These are phyloP conservation scores for Silurus asotus DNA, from an alignment of 2,113 vertebrate species.

Conservation along the genomic window DNA sequence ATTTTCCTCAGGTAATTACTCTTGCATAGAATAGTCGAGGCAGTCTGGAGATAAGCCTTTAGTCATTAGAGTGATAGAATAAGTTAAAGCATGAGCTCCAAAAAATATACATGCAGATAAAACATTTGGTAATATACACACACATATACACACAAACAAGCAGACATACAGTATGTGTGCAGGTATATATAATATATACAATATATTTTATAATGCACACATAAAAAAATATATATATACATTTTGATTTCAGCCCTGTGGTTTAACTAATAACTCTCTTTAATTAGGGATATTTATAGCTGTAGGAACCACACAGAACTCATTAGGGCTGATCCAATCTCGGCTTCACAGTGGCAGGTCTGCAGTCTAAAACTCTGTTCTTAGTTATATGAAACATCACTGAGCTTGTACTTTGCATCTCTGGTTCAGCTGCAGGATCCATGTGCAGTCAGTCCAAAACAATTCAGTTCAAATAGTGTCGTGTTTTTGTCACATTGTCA, in stretches of 20 bases:
- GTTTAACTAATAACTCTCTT: neutral
- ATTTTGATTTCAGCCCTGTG: neutral
- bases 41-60: slow-evolving; percentile 41
- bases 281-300: neutral
- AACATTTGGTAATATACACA: neutral
- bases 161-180: no score
- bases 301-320: neutral
- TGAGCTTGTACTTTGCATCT: no score
- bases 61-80: slow-evolving; percentile 41
- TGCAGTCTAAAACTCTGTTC: neutral
- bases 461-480: neutral
- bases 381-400: neutral
- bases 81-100: slow-evolving; percentile 20
- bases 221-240: neutral
- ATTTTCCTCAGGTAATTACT: slow-evolving; percentile 54
- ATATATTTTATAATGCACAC: no score
- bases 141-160: no score
- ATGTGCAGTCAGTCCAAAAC: neutral
- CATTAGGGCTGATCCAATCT: neutral
- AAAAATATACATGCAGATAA: slow-evolving; percentile 31
- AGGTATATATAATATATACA: no score
- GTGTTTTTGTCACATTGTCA: neutral
- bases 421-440: neutral
- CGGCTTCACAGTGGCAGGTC: neutral
- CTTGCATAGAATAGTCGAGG: slow-evolving; percentile 42